These are phyloP conservation scores for Acrossocheilus fasciatus DNA, from an alignment of 2,797 vertebrate species.

Conservation along the genomic window DNA sequence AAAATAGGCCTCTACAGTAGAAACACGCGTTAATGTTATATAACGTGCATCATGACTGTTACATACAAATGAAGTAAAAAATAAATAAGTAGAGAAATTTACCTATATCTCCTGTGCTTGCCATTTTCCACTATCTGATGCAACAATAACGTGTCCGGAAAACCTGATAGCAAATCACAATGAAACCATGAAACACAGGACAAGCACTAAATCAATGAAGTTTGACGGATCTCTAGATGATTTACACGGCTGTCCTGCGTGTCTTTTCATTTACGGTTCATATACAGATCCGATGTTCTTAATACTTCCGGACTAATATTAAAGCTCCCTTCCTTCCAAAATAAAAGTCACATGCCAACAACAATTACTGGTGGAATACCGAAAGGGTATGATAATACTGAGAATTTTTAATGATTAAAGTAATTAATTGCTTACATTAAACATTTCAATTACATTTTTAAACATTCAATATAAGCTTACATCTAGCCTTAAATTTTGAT, in stretches of 20 bases:
- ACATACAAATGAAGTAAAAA: not conserved
- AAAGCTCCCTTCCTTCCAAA: slow-evolving; percentile 8
- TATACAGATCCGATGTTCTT: slow-evolving; percentile 3
- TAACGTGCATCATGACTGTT: not conserved
- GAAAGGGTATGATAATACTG: not conserved
- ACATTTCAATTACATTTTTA: not conserved
- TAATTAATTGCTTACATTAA: not conserved
- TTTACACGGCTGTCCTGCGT: accelerated
- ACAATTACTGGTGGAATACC: not conserved
- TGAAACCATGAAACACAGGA: not conserved
- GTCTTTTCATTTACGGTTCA: not conserved
- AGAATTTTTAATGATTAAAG: not conserved
- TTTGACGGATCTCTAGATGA: not conserved
- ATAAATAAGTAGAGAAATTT: slow-evolving; percentile 24
- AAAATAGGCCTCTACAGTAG: not conserved
- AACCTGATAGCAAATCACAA: slow-evolving; percentile 6
- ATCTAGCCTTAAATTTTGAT: not conserved
- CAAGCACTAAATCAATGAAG: not conserved
- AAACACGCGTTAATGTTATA: not conserved
- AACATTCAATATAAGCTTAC: not conserved
- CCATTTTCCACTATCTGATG: slow-evolving; percentile 87
- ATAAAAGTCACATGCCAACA: slow-evolving; percentile 29
- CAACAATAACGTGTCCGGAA: slow-evolving; percentile 88
- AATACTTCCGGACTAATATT: slow-evolving; percentile 24
- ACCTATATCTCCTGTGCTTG: slow-evolving; percentile 82